A percentile compares a stretch with the other conserved stretches of the same genome.
phyloP scores from a whole-genome alignment of 2,797 vertebrate species.

The Mastacembelus armatus region DNA sequence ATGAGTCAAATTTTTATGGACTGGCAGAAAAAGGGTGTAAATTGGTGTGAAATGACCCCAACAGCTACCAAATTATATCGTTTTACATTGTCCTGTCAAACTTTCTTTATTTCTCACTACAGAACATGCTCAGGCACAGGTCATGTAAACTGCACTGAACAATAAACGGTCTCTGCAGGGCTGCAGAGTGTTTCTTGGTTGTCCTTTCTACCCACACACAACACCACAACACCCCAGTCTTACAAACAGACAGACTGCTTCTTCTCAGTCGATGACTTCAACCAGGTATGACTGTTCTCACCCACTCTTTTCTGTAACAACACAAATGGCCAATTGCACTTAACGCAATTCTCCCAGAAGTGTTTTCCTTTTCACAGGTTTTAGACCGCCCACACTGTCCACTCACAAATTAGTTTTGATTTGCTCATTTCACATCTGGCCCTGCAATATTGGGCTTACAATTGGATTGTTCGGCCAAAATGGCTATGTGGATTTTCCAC shows the following conservation, averaged over 20 bases:
- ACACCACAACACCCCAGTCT: conserved; percentile 3
- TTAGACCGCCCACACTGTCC: not conserved
- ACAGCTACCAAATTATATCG: too few relatives aligned
- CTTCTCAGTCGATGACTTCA: conserved; percentile 10
- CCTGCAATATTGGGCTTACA: conserved; percentile 16
- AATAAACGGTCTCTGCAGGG: not conserved
- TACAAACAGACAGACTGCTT: conserved; percentile 5
- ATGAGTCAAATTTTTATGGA: too few relatives aligned
- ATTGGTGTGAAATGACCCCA: not conserved
- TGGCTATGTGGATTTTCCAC: conserved; percentile 12
- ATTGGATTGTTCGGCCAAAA: conserved; percentile 24
- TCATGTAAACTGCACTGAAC: not conserved
- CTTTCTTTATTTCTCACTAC: not conserved
- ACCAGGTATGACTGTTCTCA: conserved; percentile 10
- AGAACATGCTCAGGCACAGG: not conserved
- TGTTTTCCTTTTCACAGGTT: conserved; percentile 17
- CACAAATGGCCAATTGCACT: conserved; percentile 25
- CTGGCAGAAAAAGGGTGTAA: not conserved
- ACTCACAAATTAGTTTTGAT: conserved; percentile 43
- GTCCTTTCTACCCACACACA: conserved; percentile 23
- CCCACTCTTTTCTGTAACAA: conserved; percentile 20
- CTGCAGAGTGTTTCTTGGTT: conserved; percentile 1
- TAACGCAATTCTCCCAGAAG: not conserved
- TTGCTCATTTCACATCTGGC: conserved; percentile 43
- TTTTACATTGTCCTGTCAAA: not conserved